phyloP scores from a whole-genome alignment of 2,797 vertebrate genomes.

The Diplodus puntazzo region DNA sequence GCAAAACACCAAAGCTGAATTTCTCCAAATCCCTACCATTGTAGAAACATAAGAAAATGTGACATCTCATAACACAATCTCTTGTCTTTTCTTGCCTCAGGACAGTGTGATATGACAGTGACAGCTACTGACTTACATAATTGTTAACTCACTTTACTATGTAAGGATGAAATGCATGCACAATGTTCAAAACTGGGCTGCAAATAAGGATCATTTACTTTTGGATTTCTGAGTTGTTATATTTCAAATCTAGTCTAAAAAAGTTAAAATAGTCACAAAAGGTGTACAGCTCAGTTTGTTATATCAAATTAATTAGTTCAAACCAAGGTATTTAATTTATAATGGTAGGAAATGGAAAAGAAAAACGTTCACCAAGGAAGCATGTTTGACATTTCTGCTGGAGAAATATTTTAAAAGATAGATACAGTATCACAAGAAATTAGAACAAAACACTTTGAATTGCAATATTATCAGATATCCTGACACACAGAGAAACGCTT shows the following conservation, averaged over 20 bases:
- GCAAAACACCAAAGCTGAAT: neutral
- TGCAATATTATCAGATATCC: neutral
- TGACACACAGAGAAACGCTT: too few species aligned
- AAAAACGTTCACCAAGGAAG: too few species aligned
- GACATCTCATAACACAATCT: neutral
- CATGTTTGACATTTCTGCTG: too few species aligned
- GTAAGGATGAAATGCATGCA: neutral
- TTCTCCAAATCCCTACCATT: neutral
- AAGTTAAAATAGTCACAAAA: neutral
- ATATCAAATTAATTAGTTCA: neutral
- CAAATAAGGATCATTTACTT: neutral
- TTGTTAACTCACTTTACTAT: neutral
- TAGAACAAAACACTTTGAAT: too few species aligned
- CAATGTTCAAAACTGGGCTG: neutral
- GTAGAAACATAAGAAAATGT: neutral
- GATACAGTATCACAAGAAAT: too few species aligned
- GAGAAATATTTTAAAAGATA: too few species aligned
- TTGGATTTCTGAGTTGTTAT: neutral
- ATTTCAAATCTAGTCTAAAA: neutral
- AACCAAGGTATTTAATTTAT: neutral
- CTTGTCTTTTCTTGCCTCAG: neutral
- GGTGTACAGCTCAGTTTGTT: too few species aligned
- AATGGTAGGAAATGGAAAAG: neutral
- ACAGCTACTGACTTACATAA: neutral
- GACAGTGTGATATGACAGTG: neutral